Percentiles rank a stretch among this genome's conserved stretches.
phyloP scores from a whole-genome alignment of 1,140 invertebrate genomes.

The Neodiprion pinetum region DNA sequence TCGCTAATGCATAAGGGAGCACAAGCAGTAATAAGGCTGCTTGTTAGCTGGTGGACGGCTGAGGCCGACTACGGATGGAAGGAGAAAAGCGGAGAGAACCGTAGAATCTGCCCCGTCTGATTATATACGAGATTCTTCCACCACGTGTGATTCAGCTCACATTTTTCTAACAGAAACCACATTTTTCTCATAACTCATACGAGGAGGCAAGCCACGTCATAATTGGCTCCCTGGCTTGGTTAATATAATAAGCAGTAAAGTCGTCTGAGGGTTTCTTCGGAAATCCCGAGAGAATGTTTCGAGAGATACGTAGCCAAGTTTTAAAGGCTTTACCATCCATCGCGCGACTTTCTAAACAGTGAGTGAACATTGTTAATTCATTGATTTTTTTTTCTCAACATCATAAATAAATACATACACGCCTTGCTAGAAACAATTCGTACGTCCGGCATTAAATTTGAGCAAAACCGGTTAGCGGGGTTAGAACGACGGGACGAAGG shows the following conservation, averaged over 20 bases:
- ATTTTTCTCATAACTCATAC: neutral
- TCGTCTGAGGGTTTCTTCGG: neutral
- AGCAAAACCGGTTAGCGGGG: no score
- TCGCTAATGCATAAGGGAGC: conserved; percentile 6
- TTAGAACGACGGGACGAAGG: no score
- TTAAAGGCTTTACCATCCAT: no score
- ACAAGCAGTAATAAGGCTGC: conserved; percentile 1
- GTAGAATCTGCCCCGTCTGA: neutral
- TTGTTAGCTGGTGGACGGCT: neutral
- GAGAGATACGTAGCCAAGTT: no score
- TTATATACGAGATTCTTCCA: conserved; percentile 3
- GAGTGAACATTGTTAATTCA: no score
- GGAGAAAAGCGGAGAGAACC: neutral
- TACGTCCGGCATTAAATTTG: no score
- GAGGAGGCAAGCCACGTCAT: neutral
- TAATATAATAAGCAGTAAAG: neutral
- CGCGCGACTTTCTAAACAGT: no score
- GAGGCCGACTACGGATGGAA: neutral
- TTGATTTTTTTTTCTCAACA: no score
- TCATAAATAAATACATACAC: no score
- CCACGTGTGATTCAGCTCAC: neutral
- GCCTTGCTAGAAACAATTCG: no score
- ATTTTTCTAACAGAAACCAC: neutral
- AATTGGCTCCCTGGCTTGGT: neutral
- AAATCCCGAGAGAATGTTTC: no score